Conservation (phyloP, 2,797 vertebrate genomes). For the Chanos chanos region DNA sequence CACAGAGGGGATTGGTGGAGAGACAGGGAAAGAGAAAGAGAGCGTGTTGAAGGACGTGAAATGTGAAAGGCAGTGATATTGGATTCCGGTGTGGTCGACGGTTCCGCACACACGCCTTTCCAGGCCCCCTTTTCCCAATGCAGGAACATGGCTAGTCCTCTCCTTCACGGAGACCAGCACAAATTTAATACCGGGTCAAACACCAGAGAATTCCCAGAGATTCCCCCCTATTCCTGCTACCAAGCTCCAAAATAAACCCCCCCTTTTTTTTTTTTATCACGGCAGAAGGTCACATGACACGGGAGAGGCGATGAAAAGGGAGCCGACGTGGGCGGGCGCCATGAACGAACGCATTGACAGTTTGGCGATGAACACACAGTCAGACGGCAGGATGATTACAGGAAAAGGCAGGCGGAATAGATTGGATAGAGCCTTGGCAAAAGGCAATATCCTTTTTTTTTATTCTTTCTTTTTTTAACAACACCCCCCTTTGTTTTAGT, state of each 20-base stretch:
- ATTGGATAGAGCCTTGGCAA: neutral
- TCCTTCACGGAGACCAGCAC: conserved; percentile 56
- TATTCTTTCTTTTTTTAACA: too few relatives aligned
- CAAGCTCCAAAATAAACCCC: conserved; percentile 44
- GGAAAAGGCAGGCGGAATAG: conserved; percentile 13
- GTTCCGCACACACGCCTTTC: conserved; percentile 25
- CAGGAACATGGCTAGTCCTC: conserved; percentile 60
- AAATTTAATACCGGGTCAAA: conserved; percentile 63
- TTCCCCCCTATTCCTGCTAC: conserved; percentile 70
- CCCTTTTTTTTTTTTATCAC: too few relatives aligned
- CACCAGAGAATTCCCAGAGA: conserved; percentile 57
- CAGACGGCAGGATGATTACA: conserved; percentile 26
- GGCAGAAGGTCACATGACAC: conserved; percentile 21
- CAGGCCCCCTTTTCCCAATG: conserved; percentile 20
- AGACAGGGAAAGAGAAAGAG: neutral
- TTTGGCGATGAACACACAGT: neutral
- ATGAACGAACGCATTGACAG: conserved; percentile 29
- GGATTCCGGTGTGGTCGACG: conserved; percentile 51
- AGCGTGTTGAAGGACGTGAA: conserved; percentile 5
- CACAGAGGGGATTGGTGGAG: conserved; percentile 20
- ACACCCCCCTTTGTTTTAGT: too few relatives aligned
- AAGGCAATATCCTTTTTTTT: conserved; percentile 34
- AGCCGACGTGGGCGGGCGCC: conserved; percentile 27
- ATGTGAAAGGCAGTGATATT: conserved; percentile 53
- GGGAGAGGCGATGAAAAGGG: conserved; percentile 36